Conservation (phyloP, 2,113 vertebrate genomes). For the Dinomys branickii region DNA sequence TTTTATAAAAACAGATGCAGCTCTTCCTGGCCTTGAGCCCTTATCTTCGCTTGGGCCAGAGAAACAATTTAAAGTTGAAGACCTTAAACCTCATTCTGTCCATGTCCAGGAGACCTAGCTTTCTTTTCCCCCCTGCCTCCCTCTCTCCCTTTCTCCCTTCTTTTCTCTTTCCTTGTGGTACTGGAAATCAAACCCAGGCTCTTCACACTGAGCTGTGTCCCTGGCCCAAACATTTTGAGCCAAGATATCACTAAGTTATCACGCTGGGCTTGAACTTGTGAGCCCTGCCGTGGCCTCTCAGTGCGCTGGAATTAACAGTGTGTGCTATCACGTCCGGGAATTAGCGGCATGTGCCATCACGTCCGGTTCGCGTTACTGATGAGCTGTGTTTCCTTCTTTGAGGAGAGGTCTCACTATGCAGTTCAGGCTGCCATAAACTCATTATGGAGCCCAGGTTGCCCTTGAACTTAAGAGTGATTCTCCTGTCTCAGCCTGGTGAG, state of each 20-base stretch:
- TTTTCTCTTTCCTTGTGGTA: not conserved
- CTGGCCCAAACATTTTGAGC: not conserved
- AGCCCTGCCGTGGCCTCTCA: not conserved
- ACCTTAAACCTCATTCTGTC: not conserved
- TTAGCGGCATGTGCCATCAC: not conserved
- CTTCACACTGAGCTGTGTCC: not conserved
- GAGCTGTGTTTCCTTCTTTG: not conserved
- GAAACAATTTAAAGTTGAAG: not conserved
- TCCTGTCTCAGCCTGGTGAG: not conserved
- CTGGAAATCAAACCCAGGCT: not conserved
- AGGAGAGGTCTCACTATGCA: not conserved
- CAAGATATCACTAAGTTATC: not conserved
- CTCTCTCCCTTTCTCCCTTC: too few species aligned
- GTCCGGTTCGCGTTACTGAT: not conserved
- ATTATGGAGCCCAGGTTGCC: not conserved
- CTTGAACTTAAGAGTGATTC: too few species aligned
- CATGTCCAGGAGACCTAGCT: not conserved
- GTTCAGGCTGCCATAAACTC: too few species aligned
- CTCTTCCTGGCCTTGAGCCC: conserved; percentile 16
- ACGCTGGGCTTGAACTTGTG: not conserved
- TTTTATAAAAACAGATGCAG: not conserved
- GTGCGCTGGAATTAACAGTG: not conserved
- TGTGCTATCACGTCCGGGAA: not conserved
- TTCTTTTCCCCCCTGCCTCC: not conserved
- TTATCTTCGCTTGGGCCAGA: conserved; percentile 23